These are phyloP conservation scores for Euplagia quadripunctaria DNA, from an alignment of 2,888 invertebrate species.

Conservation along the genomic window DNA sequence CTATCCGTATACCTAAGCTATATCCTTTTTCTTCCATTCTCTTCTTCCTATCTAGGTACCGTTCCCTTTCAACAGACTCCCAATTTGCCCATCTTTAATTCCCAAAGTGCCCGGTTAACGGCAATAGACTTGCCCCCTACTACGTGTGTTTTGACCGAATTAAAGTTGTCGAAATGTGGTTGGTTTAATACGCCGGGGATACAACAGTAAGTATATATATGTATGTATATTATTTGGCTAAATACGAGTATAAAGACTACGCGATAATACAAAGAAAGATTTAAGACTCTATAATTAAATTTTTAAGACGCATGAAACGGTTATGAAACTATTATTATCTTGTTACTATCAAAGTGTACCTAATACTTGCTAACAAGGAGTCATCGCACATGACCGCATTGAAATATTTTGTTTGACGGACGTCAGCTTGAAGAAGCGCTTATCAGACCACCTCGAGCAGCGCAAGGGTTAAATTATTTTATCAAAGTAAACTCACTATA, in stretches of 20 bases:
- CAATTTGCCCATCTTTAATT: no score
- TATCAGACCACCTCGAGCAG: constrained; percentile 69
- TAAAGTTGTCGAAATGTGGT: no score
- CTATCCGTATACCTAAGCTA: no score
- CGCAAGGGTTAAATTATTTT: constrained; percentile 57
- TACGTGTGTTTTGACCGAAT: no score
- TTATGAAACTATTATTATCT: constrained; percentile 68
- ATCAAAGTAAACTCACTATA: constrained; percentile 47
- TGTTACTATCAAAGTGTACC: constrained; percentile 67
- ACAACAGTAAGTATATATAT: no score
- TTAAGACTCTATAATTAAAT: neutral
- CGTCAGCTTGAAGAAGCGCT: constrained; percentile 73
- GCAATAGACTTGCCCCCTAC: no score
- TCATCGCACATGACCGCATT: constrained; percentile 80
- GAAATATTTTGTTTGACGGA: constrained; percentile 81
- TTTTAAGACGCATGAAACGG: constrained; percentile 12
- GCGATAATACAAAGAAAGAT: neutral
- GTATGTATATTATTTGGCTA: neutral
- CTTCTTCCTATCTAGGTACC: no score
- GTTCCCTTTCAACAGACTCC: no score
- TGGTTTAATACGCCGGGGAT: no score
- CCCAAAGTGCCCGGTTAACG: no score
- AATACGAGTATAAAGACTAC: neutral
- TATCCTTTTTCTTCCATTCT: no score
- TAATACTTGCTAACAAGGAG: constrained; percentile 79